phyloP scores from a whole-genome alignment of 2,113 vertebrate species.

The Plestiodon gilberti region DNA sequence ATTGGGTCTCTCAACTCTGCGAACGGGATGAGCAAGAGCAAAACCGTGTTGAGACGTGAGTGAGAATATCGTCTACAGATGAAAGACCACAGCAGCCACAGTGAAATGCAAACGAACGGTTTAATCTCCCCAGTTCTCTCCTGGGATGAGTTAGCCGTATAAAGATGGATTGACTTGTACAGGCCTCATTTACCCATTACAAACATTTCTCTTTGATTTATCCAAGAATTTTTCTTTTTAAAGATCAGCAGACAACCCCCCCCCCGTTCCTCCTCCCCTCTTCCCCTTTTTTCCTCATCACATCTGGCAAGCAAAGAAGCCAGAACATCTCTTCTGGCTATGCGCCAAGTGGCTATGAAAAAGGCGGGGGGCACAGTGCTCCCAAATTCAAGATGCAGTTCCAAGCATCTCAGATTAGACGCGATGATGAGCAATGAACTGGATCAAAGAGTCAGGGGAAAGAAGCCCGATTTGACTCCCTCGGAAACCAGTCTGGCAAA shows the following conservation, averaged over 20 bases:
- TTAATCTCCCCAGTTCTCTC: constrained; percentile 18
- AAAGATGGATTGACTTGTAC: constrained; percentile 31
- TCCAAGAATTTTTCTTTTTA: constrained; percentile 47
- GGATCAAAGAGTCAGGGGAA: constrained; percentile 12
- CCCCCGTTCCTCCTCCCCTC: too few relatives aligned
- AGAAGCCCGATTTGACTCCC: background rate
- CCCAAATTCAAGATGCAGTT: constrained; percentile 1
- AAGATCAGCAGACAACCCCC: background rate
- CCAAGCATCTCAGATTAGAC: background rate
- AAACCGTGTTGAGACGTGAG: background rate
- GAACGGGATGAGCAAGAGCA: background rate
- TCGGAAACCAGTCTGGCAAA: background rate
- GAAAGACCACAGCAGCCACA: background rate
- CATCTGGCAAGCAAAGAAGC: constrained; percentile 57
- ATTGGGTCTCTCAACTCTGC: background rate
- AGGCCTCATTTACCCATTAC: background rate
- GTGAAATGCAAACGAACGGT: background rate
- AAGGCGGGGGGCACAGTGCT: constrained; percentile 12
- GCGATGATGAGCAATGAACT: background rate
- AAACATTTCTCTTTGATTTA: constrained; percentile 49
- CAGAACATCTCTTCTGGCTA: constrained; percentile 21
- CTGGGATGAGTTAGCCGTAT: constrained; percentile 34
- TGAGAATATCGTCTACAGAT: background rate
- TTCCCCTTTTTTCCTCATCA: constrained; percentile 32
- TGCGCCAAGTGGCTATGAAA: background rate